phyloP scores from a whole-genome alignment of 2,113 vertebrate genomes.

The Epinephelus moara region DNA sequence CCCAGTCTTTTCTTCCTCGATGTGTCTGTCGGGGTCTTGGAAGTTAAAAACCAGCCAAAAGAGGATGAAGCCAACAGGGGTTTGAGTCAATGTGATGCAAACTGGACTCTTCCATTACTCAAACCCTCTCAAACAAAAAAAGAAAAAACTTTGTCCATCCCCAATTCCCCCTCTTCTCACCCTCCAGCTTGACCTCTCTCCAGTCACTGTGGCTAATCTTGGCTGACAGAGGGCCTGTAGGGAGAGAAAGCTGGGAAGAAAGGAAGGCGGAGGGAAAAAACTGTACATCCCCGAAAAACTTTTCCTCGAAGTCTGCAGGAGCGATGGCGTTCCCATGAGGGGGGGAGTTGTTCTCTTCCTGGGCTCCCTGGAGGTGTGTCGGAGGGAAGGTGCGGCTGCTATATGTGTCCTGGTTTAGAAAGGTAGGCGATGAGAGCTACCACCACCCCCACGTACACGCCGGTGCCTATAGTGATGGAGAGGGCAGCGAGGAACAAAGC shows the following conservation, averaged over 20 bases:
- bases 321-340: slow-evolving; percentile 51
- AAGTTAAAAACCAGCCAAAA: slow-evolving; percentile 41
- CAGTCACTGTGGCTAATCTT: slow-evolving; percentile 68
- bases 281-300: slow-evolving; percentile 64
- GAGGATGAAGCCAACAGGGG: slow-evolving; percentile 19
- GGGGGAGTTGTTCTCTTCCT: slow-evolving; percentile 47
- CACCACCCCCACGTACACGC: slow-evolving; percentile 95
- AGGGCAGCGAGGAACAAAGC: slow-evolving; percentile 95
- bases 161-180: slow-evolving; percentile 44
- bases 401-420: slow-evolving; percentile 94
- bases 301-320: slow-evolving; percentile 55
- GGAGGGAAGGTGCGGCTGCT: slow-evolving; percentile 70
- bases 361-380: slow-evolving; percentile 44
- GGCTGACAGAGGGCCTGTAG: slow-evolving; percentile 63
- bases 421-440: slow-evolving; percentile 96
- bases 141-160: slow-evolving; percentile 23
- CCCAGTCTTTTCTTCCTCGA: slow-evolving; percentile 14
- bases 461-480: slow-evolving; percentile 96
- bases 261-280: slow-evolving; percentile 42
- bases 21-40: slow-evolving; percentile 24
- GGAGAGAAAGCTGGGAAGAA: slow-evolving; percentile 57
- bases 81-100: slow-evolving; percentile 51
- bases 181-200: slow-evolving; percentile 64
- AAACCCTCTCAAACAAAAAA: slow-evolving; percentile 38
- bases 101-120: slow-evolving; percentile 55